Percentiles rank a stretch among this genome's conserved stretches.
These are phyloP conservation scores for Drosophila gaucha DNA, from an alignment of 2,888 invertebrate genomes.

Conservation along the genomic window DNA sequence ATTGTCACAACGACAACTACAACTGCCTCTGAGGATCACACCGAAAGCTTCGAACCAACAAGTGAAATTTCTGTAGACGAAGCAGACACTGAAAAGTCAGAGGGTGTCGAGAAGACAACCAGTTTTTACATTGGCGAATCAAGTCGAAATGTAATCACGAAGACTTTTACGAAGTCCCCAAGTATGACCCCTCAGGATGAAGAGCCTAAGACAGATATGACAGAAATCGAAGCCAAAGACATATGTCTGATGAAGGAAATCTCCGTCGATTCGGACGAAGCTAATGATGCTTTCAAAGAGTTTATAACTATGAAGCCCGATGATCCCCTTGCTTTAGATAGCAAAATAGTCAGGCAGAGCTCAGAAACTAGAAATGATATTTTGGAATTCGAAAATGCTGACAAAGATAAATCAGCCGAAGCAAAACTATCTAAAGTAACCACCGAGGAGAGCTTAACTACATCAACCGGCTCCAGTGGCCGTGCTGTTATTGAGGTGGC, in stretches of 20 bases:
- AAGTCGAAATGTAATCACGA: constrained; percentile 83
- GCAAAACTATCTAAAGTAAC: constrained; percentile 66
- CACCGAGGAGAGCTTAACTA: constrained; percentile 72
- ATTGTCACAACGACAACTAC: constrained; percentile 65
- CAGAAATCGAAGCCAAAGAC: constrained; percentile 68
- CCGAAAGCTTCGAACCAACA: constrained; percentile 77
- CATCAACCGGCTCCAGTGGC: constrained; percentile 73
- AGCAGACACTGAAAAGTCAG: constrained; percentile 70
- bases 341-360: constrained; percentile 81
- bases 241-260: constrained; percentile 69
- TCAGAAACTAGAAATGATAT: constrained; percentile 84
- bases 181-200: constrained; percentile 61
- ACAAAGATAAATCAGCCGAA: constrained; percentile 59
- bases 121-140: constrained; percentile 85
- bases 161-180: constrained; percentile 75
- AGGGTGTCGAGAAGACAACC: constrained; percentile 67
- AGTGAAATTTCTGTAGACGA: constrained; percentile 80
- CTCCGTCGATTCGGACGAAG: constrained; percentile 78
- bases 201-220: constrained; percentile 42
- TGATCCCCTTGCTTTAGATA: constrained; percentile 52
- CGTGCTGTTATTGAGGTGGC: constrained; percentile 68
- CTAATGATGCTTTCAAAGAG: constrained; percentile 78
- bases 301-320: constrained; percentile 77
- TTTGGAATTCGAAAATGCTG: constrained; percentile 73
- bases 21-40: constrained; percentile 77